Percentiles rank a stretch among this genome's conserved stretches.
Conservation (phyloP, 1,140 invertebrate genomes). For the Arion vulgaris region DNA sequence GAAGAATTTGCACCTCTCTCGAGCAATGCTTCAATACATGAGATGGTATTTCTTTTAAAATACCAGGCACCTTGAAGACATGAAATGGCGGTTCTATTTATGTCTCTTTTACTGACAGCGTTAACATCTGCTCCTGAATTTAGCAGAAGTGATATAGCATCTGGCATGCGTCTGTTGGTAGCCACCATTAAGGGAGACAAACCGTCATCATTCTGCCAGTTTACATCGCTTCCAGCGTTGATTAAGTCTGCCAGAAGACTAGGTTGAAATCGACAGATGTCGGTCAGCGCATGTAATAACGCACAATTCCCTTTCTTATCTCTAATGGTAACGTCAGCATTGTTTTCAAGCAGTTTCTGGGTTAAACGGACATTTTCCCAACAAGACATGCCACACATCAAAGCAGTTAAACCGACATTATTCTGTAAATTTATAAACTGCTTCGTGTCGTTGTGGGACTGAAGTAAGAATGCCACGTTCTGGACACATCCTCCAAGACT, state of each 20-base stretch:
- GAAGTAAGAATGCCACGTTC: neutral
- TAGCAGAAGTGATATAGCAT: neutral
- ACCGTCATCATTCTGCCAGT: constrained; percentile 9
- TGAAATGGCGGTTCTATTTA: neutral
- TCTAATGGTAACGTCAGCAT: neutral
- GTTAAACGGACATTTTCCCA: too few relatives aligned
- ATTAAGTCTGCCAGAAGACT: neutral
- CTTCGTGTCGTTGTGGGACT: neutral
- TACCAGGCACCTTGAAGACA: neutral
- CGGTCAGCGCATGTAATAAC: neutral
- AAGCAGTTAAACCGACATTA: neutral
- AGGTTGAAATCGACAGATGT: neutral
- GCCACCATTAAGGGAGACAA: neutral
- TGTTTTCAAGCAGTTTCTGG: neutral
- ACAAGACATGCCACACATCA: neutral
- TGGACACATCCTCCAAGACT: neutral
- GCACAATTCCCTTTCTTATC: neutral
- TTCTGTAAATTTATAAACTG: neutral
- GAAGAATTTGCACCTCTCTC: neutral
- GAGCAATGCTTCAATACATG: neutral
- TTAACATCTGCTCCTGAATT: constrained; percentile 5
- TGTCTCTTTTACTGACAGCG: neutral
- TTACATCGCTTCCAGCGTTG: neutral
- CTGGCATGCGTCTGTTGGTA: neutral
- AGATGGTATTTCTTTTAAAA: neutral